Conservation (phyloP, 2,888 invertebrate species). For the Philopedon plagiatum region DNA sequence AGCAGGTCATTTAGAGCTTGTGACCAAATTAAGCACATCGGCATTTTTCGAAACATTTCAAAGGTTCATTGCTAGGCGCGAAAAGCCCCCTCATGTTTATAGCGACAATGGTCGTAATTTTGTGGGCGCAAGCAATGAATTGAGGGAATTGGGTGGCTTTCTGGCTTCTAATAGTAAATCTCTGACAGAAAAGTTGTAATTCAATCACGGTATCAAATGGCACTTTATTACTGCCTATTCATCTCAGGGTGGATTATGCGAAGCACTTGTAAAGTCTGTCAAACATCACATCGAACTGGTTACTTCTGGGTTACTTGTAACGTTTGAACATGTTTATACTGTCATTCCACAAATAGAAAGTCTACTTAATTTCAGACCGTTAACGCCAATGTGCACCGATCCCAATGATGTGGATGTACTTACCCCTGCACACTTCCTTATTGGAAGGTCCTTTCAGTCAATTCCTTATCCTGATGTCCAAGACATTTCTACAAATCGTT, state of each 20-base stretch:
- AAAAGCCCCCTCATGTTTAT: neutral
- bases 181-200: neutral
- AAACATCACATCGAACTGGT: neutral
- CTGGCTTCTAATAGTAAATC: neutral
- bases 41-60: neutral
- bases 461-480: neutral
- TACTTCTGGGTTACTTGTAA: neutral
- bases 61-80: neutral
- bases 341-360: neutral
- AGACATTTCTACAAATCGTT: neutral
- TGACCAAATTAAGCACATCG: neutral
- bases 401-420: neutral
- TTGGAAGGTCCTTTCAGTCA: neutral
- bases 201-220: neutral
- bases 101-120: neutral
- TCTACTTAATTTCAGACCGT: neutral
- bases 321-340: neutral
- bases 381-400: neutral
- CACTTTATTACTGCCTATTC: neutral
- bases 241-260: neutral
- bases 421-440: constrained; percentile 3
- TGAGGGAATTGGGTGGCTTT: neutral
- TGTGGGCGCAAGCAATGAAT: neutral
- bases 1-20: neutral
- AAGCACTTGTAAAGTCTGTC: neutral